Percentiles rank a stretch among this genome's conserved stretches.
phyloP scores from a whole-genome alignment of 2,113 vertebrate genomes.

The Ardeotis arabs region DNA sequence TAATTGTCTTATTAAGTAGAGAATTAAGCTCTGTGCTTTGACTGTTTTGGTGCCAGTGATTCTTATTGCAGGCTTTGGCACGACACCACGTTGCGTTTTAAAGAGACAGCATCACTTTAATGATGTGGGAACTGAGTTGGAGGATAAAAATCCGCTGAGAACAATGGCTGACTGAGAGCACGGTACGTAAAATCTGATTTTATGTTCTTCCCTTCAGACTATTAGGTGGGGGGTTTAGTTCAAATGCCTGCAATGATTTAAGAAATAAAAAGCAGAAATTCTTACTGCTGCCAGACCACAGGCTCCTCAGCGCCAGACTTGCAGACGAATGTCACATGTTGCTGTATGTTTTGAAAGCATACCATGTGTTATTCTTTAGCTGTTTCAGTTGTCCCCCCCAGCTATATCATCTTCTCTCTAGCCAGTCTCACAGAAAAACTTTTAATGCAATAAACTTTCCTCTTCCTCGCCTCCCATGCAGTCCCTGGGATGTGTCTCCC shows the following conservation, averaged over 20 bases:
- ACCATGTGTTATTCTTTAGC: conserved; percentile 87
- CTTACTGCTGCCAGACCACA: conserved; percentile 78
- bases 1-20: conserved; percentile 74
- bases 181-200: conserved; percentile 38
- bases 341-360: conserved; percentile 66
- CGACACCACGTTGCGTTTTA: conserved; percentile 16
- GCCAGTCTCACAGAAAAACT: conserved; percentile 39
- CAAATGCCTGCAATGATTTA: conserved; percentile 56
- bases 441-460: conserved; percentile 52
- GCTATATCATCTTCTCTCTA: conserved; percentile 22
- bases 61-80: conserved; percentile 62
- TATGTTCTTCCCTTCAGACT: conserved; percentile 54
- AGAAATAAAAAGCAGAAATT: conserved; percentile 77
- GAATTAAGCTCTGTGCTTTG: conserved; percentile 62
- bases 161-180: conserved; percentile 52
- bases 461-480: conserved; percentile 27
- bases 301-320: conserved; percentile 80
- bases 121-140: conserved; percentile 64
- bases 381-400: conserved; percentile 26
- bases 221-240: conserved; percentile 54
- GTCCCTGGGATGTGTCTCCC: background rate
- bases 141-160: conserved; percentile 53
- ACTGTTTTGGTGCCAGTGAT: conserved; percentile 57
- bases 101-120: conserved; percentile 64
- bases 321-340: conserved; percentile 78